Percentiles rank a stretch among this genome's conserved stretches.
These are phyloP conservation scores for Adineta ricciae DNA, from an alignment of 2,888 invertebrate species.

Conservation along the genomic window DNA sequence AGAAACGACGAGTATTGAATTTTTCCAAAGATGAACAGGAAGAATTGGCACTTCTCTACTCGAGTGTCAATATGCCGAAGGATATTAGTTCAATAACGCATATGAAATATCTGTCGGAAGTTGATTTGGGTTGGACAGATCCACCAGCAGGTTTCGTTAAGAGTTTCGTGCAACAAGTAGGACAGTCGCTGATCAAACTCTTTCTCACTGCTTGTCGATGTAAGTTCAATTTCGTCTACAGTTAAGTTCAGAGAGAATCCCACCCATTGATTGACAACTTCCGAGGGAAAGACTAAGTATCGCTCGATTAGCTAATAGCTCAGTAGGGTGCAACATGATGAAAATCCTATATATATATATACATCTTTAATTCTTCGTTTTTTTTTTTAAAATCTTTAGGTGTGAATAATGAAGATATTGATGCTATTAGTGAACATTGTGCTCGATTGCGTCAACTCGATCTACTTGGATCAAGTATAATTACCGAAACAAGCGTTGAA, in stretches of 20 bases:
- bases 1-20: slow-evolving; percentile 18
- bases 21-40: slow-evolving; percentile 1
- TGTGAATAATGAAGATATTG: not conserved
- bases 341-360: no score
- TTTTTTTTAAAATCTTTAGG: not conserved
- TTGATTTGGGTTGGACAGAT: not conserved
- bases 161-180: not conserved
- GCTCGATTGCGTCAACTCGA: not conserved
- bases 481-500: not conserved
- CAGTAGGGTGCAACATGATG: no score
- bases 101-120: not conserved
- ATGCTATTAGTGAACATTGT: slow-evolving; percentile 1
- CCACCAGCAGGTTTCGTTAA: not conserved
- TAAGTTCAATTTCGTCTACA: no score
- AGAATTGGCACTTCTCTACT: not conserved
- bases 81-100: not conserved
- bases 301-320: no score
- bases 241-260: no score
- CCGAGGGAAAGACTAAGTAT: no score
- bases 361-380: no score
- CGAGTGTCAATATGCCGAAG: not conserved
- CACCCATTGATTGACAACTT: no score
- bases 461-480: slow-evolving; percentile 7
- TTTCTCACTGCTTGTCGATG: slow-evolving; percentile 4
- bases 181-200: not conserved